Evolutionary conservation across 2,797 vertebrate species (phyloP).

Genomic region (Erethizon dorsatum): DNA sequence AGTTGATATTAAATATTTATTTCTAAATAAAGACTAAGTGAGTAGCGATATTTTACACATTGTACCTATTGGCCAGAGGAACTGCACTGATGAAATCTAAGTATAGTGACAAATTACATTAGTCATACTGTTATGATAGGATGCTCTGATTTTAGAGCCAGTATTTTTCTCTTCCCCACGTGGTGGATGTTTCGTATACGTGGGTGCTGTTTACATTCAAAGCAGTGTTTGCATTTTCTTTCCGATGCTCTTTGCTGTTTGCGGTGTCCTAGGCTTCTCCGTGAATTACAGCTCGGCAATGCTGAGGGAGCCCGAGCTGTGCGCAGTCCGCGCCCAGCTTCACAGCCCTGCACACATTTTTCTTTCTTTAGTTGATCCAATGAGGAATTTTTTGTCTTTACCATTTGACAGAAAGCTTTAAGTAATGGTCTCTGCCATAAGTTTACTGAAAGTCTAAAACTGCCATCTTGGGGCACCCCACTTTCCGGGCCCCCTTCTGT

Average conservation of each 20-base stretch:
- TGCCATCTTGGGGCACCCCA: too few species aligned
- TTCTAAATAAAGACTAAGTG: conserved; percentile 4
- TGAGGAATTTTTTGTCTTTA: too few species aligned
- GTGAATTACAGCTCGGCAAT: conserved; percentile 9
- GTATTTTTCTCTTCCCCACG: background rate
- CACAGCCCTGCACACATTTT: too few species aligned
- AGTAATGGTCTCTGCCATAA: too few species aligned
- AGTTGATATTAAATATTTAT: background rate
- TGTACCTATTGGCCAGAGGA: background rate
- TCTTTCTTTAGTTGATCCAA: too few species aligned
- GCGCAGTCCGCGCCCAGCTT: background rate
- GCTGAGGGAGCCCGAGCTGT: background rate
- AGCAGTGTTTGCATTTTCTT: conserved; percentile 33
- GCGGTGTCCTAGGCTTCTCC: background rate
- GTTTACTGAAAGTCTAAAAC: too few species aligned
- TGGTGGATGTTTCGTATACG: conserved; percentile 30
- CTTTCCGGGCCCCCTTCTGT: too few species aligned
- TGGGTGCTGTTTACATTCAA: conserved; percentile 16
- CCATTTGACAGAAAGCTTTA: too few species aligned
- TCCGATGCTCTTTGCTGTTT: conserved; percentile 31
- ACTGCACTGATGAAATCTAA: background rate
- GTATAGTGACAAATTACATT: background rate
- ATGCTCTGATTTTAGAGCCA: background rate
- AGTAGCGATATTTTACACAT: background rate
- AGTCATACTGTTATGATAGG: background rate